Base-by-base conservation (phyloP, 2,888 invertebrate species). In the Drosophila crucigera region DNA sequence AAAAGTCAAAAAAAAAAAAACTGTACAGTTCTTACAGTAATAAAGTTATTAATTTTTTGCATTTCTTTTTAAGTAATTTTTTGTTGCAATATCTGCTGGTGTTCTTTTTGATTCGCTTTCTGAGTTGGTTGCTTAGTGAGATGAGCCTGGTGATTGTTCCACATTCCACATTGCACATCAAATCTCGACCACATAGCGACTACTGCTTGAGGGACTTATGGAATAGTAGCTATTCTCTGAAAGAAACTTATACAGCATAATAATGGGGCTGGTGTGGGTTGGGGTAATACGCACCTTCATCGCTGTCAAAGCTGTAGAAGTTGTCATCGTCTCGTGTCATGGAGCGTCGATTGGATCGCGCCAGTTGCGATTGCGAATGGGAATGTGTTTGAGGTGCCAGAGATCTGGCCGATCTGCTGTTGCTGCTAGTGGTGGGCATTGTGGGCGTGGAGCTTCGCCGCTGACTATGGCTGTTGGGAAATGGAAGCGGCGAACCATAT, bases 271-370 rank as follows among this genome's bases (percentile, higher is more conserved):
- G 19, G 1, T 33, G 22, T 1, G 33, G 35, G 50, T 2, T 16
- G 16, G 4, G 30, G 0, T 11, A 33, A 11, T 35, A 74, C 89
- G 62, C 53, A 92, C 92, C 92, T 88, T 93, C 92, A 82, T 93
- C 93, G 83, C 92, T 93, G 78, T 93, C 93, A 83, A 93, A 93
- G 63, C 93, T 93, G 74, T 91, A 92, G 59, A 92, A 93, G 37
- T 90, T 90, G 35, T 93, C 93, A 78, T 92, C 92, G 58, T 93
- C 93, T 69, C 90, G 89, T 53, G 91, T 86, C 89, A 91, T 83
- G 53, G 92, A 91, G 25, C 92, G 89, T 37, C 91, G 86, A 68
- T 74, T 89, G 22, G 89, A 88, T 55, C 90, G 83, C 16, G 68
- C 43, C 43, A 56, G 5, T 41, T 56, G 56, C 9, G 28, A n/a